phyloP scores from a whole-genome alignment of 2,888 invertebrate species.

The Pristionchus fissidentatus region DNA sequence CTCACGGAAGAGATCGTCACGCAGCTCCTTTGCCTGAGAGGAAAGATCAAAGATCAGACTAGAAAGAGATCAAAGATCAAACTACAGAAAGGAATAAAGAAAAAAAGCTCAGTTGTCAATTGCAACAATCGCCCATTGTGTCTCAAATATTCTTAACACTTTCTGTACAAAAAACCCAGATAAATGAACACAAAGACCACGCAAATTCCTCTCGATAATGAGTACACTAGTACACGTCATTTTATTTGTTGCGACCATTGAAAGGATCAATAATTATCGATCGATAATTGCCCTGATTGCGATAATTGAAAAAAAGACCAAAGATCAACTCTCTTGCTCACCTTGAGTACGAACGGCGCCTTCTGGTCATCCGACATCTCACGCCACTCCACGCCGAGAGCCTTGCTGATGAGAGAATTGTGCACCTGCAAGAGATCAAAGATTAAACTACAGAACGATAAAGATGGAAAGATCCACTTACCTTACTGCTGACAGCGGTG shows the following conservation, averaged over 20 bases:
- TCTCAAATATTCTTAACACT: too few relatives aligned
- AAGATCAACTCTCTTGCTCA: conserved; percentile 51
- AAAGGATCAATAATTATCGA: too few relatives aligned
- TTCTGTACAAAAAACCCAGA: too few relatives aligned
- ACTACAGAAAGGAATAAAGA: too few relatives aligned
- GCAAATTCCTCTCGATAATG: too few relatives aligned
- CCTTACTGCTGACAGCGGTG: conserved; percentile 54
- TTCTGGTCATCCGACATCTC: conserved; percentile 56
- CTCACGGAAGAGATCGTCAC: conserved; percentile 58
- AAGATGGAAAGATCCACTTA: conserved; percentile 16
- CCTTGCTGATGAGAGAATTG: conserved; percentile 47
- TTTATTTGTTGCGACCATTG: too few relatives aligned
- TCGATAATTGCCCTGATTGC: too few relatives aligned
- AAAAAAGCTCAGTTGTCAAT: too few relatives aligned
- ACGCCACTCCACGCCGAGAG: conserved; percentile 59
- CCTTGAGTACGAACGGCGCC: conserved; percentile 57
- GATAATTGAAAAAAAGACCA: too few relatives aligned
- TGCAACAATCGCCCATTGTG: too few relatives aligned
- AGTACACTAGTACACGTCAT: too few relatives aligned
- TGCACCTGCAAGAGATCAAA: conserved; percentile 41
- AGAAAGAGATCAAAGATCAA: conserved; percentile 3
- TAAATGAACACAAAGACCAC: too few relatives aligned
- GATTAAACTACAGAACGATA: conserved; percentile 28
- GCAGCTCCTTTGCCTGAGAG: conserved; percentile 57
- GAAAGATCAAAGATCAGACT: conserved; percentile 25